Evolutionary conservation across 2,113 vertebrate genomes (phyloP), one percentile per base, ranked within the genome.

Genomic region (Zootoca vivipara): DNA sequence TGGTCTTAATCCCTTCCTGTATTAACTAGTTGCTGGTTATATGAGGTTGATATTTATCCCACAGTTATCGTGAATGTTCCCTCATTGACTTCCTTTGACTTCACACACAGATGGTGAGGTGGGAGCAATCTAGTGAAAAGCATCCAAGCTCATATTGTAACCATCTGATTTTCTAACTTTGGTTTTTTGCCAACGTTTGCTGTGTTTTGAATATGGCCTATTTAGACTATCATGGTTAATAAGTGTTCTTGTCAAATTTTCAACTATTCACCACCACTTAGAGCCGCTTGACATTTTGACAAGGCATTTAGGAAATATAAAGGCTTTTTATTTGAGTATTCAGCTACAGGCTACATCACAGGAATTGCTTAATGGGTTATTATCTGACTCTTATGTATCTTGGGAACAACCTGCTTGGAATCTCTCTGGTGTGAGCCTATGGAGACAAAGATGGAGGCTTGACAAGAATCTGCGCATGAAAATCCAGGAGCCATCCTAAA

Each of bases 141-240:
- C 30, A 42, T 13, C n/a, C 56, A 24, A 77, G 30, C 82, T 82
- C 28, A 9, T 75, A 65, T 64, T 33, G 38, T 74, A n/a, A 52
- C 18, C 13, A 33, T 82, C 56, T 16, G 56, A 5, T 26, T 83
- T 65, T 82, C 52, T 24, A 24, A 64, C 28, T 8, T 24, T 28
- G 4, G 6, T 58, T 75, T 64, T 30, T 33, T 28, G 38, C 86
- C 82, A 82, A 87, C 64, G 65, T 87, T 87, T 82, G 79, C 79
- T 33, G 1, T 78, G 69, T 87, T 87, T 82, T 82, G 52, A 87
- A 74, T 82, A 64, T 40, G 58, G 79, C 52, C 86, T 75, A 65
- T 87, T 87, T 87, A 82, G 38, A 30, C 33, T 75, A 87, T 82
- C 86, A 82, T 40, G 30, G 38, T 46, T 75, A 82, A 87, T 74